Percentiles rank a stretch among this genome's conserved stretches.
Conservation (phyloP, 2,888 invertebrate genomes). For the Pachydiplax longipennis region DNA sequence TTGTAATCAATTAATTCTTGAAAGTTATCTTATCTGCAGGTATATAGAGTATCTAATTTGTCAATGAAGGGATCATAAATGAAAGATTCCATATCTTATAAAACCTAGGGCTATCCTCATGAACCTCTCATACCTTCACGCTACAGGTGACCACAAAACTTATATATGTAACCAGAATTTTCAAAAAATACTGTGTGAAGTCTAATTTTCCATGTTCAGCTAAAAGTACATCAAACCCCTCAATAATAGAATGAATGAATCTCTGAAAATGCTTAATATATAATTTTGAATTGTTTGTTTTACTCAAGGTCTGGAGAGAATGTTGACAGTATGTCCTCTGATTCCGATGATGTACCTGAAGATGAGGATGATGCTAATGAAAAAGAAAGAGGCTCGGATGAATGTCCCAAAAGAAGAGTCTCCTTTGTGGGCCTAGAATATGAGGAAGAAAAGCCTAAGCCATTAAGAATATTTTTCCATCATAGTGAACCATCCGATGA, state of each 20-base stretch:
- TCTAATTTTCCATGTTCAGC: not conserved
- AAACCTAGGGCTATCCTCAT: no score
- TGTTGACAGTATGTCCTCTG: not conserved
- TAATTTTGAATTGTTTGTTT: not conserved
- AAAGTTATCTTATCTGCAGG: no score
- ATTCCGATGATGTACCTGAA: not conserved
- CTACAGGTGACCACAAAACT: no score
- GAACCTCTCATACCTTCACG: no score
- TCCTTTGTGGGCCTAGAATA: slow-evolving; percentile 1
- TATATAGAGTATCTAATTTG: no score
- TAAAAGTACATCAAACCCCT: no score
- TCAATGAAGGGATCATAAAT: no score
- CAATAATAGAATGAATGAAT: not conserved
- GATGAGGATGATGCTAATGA: not conserved
- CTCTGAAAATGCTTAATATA: not conserved
- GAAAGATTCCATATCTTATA: no score
- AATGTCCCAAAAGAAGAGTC: not conserved
- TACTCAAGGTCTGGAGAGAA: not conserved
- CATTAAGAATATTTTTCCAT: slow-evolving; percentile 3
- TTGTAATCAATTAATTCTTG: no score
- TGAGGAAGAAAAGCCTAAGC: slow-evolving; percentile 8
- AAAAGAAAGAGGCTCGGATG: not conserved
- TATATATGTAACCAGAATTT: not conserved
- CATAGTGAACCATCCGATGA: not conserved
- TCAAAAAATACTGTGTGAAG: not conserved